Evolutionary conservation across 2,888 invertebrate genomes (phyloP), one percentile per base, ranked within the genome.

Genomic region (Himalopsyche japonica): DNA sequence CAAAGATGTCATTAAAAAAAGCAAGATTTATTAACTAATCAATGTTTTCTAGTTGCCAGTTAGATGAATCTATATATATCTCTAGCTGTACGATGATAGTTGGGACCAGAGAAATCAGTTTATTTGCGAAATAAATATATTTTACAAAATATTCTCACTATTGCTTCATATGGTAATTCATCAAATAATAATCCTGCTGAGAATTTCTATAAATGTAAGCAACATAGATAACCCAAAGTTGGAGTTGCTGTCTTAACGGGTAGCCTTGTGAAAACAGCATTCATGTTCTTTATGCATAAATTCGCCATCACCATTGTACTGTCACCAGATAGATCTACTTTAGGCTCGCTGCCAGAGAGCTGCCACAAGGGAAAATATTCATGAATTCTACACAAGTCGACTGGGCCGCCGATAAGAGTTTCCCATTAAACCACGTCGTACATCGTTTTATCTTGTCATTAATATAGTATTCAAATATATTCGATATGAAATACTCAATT

Each of bases 301-400:
- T 90, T 89, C 89, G 88, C 88, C 88, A 87, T 88, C 87, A 86
- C 90, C 90, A 91, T 91, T 91, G 91, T 91, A 88, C 90, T 91
- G 91, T 91, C 90, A 89, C 88, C 89, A 89, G 89, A 89, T 88
- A 89, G 89, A 89, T 89, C 89, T 90, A 88, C 90, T 89, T 88
- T 88, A 88, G 85, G 83, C 85, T 70, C 86, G 82, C 49, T 77
- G 77, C 77, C 81, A 27, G 76, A 77, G 27, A 77, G 24, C 77
- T 34, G 77, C 77, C 77, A 37, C 77, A 1, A 34, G 24, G n/a
- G 37, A 77, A 30, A 70, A 77, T 82, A 82, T 82, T 82, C 82
- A 77, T 32, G 82, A 82, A 70, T 81, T 37, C 49, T 34, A 78
- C 78, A 57, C 43, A 27, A 64, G 15, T 70, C 70, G 24, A 70